Evolutionary conservation across 2,113 vertebrate species (phyloP).

Genomic region (Salvelinus sp.): DNA sequence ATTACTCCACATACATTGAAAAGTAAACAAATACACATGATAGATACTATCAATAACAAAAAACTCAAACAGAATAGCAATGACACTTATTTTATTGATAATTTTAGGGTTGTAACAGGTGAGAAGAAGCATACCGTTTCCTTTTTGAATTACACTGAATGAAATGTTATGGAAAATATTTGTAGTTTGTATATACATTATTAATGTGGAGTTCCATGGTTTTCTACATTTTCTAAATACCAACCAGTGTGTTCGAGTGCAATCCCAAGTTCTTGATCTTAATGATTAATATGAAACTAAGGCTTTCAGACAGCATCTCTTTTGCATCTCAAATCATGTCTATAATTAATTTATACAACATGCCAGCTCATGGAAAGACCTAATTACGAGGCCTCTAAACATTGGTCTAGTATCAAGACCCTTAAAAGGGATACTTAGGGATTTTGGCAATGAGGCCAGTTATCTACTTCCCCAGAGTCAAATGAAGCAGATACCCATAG

Average conservation of each 20-base stretch:
- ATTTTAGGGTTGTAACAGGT: not conserved
- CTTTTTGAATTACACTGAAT: slow-evolving; percentile 34
- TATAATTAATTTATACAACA: slow-evolving; percentile 15
- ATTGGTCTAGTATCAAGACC: not conserved
- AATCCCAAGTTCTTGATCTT: slow-evolving; percentile 34
- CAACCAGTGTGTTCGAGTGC: not conserved
- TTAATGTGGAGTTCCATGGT: not conserved
- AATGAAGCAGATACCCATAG: too few species aligned
- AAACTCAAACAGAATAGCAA: not conserved
- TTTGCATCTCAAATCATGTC: slow-evolving; percentile 29
- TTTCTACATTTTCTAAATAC: not conserved
- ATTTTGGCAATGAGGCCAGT: too few species aligned
- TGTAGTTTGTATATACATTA: slow-evolving; percentile 11
- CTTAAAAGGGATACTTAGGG: not conserved
- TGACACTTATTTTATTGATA: not conserved
- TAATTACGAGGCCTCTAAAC: not conserved
- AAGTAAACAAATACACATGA: not conserved
- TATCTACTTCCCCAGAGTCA: too few species aligned
- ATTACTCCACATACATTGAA: not conserved
- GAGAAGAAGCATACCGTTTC: slow-evolving; percentile 6
- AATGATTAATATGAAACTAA: slow-evolving; percentile 3
- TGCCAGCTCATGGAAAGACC: not conserved
- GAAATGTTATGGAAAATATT: slow-evolving; percentile 15
- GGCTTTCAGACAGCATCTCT: slow-evolving; percentile 10
- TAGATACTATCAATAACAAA: not conserved